Percentiles rank a stretch among this genome's conserved stretches.
Evolutionary conservation across 2,797 vertebrate genomes (phyloP).

Genomic region (Lacerta viridis): DNA sequence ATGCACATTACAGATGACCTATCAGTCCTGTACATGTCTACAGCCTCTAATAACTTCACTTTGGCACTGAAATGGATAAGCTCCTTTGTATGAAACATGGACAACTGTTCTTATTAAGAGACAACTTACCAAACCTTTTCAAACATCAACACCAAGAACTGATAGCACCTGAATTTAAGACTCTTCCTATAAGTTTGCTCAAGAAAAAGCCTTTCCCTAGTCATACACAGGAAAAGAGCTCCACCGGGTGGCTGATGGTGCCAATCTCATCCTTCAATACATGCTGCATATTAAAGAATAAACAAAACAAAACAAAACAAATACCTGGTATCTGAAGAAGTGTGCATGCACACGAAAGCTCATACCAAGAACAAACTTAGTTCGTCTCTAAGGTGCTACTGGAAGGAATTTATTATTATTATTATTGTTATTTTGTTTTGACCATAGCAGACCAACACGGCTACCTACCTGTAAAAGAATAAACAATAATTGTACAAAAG

Average conservation of each 20-base stretch:
- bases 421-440: too few relatives aligned
- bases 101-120: neutral
- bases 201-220: neutral
- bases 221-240: slow-evolving; percentile 60
- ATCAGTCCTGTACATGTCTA: neutral
- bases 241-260: slow-evolving; percentile 65
- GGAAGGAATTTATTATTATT: too few relatives aligned
- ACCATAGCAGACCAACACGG: too few relatives aligned
- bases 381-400: too few relatives aligned
- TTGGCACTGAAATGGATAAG: neutral
- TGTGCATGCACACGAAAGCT: too few relatives aligned
- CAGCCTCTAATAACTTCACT: neutral
- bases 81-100: neutral
- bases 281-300: neutral
- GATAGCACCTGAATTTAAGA: neutral
- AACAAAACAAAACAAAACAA: neutral
- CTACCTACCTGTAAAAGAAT: neutral
- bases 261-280: neutral
- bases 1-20: neutral
- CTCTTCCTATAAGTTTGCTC: neutral
- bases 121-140: too few relatives aligned
- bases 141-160: neutral
- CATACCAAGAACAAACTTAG: too few relatives aligned
- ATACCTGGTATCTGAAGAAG: too few relatives aligned
- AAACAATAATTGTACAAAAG: neutral